Evolutionary conservation across 1,140 invertebrate species (phyloP), one percentile per base, ranked within the genome.

Genomic region (Ceratina calcarata): DNA sequence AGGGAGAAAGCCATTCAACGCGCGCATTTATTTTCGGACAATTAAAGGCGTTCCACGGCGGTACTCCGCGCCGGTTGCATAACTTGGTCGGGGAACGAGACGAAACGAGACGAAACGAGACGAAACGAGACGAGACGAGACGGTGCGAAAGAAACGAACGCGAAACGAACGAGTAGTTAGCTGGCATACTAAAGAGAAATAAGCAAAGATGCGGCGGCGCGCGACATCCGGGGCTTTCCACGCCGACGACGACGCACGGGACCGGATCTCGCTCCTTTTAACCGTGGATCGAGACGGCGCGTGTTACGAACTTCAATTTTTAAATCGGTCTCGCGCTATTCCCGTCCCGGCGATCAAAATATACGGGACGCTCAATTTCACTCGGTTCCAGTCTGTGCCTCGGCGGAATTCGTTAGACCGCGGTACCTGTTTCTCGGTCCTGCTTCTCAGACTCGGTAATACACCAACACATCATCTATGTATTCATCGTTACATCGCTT

Each of bases 1-100:
- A 13, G 10, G 62, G 20, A 55, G 64, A 67, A 66, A 66, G 79
- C 62, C 82, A 66, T 80, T 85, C 81, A 86, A 84, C 83, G 80
- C 73, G 81, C 80, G 80, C 88, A 91, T 91, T 91, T 91, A 91
- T 91, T 91, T 91, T 90, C 86, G 90, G 89, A 88, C 89, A 91
- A 91, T 91, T 91, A 91, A 86, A 88, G 81, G 75, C 88, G 90
- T 91, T 91, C 88, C 90, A 65, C 87, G 89, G 87, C 89, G 70
- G 85, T 88, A 89, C 81, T 73, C 84, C 75, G 86, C 78, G 86
- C 72, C 80, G 76, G 78, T 91, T 90, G 88, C 90, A 86, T 90
- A 90, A 91, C 90, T 67, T 6, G 62, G 87, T 78, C 87, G 86
- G 78, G 71, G 80, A 88, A 88, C 79, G 76, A 79, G 58, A 55